Evolutionary conservation across 1,140 invertebrate genomes (phyloP), one percentile per base, ranked within the genome.

Genomic region (Drosophila micromelanica): DNA sequence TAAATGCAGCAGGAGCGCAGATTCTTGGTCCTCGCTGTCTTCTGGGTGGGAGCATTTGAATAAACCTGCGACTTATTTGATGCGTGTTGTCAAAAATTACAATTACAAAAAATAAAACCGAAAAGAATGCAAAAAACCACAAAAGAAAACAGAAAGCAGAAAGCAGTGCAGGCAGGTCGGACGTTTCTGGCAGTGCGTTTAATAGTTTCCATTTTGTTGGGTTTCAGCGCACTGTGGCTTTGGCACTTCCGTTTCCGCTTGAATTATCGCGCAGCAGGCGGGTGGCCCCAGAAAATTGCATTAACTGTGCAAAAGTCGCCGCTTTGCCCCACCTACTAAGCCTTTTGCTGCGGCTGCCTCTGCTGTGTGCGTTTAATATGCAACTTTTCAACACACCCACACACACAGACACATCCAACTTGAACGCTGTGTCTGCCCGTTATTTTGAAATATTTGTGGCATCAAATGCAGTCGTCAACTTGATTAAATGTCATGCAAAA

Each of bases 401-500:
- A 55, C 45, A 65, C 59, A 63, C 45, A 56, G 15, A 61, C 52
- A 51, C 54, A 62, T 32, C 42, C 48, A 46, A 13, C 43, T 59
- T 51, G 62, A 51, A 52, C 20, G 65, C 38, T 51, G 40, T 55
- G 76, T 45, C 62, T 73, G 42, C 68, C 73, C 76, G 76, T 80
- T 79, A 89, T 89, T 89, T 89, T 89, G 76, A 89, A 89, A 89
- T 89, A 89, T 89, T 89, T 87, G 84, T 89, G 84, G 85, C 84
- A 89, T 89, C 84, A 89, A 89, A 89, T 89, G 84, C 84, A 89
- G 84, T 89, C 84, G 84, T 89, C 84, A 89, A 89, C 80, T 89
- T 89, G 84, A 89, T 89, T 89, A 89, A 89, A 89, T 89, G 85
- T 89, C 84, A 89, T 84, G 76, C 84, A 89, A 89, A 89, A 87